Evolutionary conservation across 2,888 invertebrate species (phyloP), one percentile per base, ranked within the genome.

Genomic region (Lithophane socia): DNA sequence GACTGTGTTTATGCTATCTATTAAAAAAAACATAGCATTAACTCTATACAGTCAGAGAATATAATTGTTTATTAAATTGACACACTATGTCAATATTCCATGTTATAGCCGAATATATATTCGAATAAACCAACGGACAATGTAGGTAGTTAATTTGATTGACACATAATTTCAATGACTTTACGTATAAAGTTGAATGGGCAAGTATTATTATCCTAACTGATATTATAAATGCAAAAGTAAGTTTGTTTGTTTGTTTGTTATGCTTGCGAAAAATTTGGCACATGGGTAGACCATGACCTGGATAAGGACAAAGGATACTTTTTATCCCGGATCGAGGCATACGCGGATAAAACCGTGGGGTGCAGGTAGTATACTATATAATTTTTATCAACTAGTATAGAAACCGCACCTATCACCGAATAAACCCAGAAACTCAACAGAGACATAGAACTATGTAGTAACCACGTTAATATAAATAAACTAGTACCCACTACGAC

Each of bases 381-480:
- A 56, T 29, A 10, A n/a, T 1, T 9, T 64, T 10, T 24, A 65
- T 24, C 5, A 47, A 24, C 7, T 24, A 47, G 65, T 24, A 65
- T 65, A 60, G 1, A 29, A 44, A 73, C 56, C 21, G 13, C 10
- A 67, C 1, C 3, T 2, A 44, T 24, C 13, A 18, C 64, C 8
- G 42, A 21, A 0, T 5, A 13, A 52, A 54, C 7, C 24, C 12
- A 18, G 42, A 54, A 44, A 18, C 24, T 13, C 24, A 47, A 58
- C 13, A 24, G 1, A 16, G 24, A 9, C 18, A 4, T 44, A 7
- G 3, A 24, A 47, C 29, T 47, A 24, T 72, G 24, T 24, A 3
- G 37, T 49, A 42, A 29, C 24, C n/a, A 52, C 61, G 49, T 65
- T 44, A 52, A 79, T 56, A 44, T 70, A 47, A 52, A 47, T 63